Base-by-base conservation (phyloP, 2,888 invertebrate genomes). In the Atethmia centrago region DNA sequence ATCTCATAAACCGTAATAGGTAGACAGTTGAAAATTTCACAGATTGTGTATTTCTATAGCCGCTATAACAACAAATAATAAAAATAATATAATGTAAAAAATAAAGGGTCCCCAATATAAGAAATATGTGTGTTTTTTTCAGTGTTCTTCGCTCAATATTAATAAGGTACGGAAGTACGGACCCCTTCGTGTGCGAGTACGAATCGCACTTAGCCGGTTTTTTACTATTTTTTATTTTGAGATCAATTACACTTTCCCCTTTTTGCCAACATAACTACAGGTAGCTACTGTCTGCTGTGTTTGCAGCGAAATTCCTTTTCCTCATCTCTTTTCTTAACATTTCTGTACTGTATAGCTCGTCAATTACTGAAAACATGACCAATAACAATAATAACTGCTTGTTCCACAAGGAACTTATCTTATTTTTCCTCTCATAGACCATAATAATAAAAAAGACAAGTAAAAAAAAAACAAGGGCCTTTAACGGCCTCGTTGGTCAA, bases 191-290 rank as follows among this genome's bases (percentile, higher is more conserved):
- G 36, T 36, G 36, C 36, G 36, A 7, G 36, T 36, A 4, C 7
- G 36, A 36, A 4, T 5, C 36, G 36, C 36, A 36, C 7, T 36
- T 36, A 4, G 3, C 36, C 36, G 36, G 36, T 36, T 36, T 49
- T 77, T 36, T 28, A 4, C 49, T 66, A 7, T 36, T 36, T 49
- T 77, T 36, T 28, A 4, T 58, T 66, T 68, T 51, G 28, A n/a
- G 25, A 14, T 36, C 45, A 28, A 3, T 59, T 19, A n/a, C 25
- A 49, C n/a, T 45, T 53, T 62, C 1, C 9, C 16, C 10, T 8
- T n/a, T 19, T 45, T 51, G 8, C 3, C 21, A 45, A 49, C 7
- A 53, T 16, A 55, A 14, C 14, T 62, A 25, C 4, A 53, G 8
- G 9, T 47, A 56, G n/a, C 59, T 36, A n/a, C n/a, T 5, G 9